Evolutionary conservation across 2,797 vertebrate genomes (phyloP).

Genomic region (Peromyscus melanophrys): DNA sequence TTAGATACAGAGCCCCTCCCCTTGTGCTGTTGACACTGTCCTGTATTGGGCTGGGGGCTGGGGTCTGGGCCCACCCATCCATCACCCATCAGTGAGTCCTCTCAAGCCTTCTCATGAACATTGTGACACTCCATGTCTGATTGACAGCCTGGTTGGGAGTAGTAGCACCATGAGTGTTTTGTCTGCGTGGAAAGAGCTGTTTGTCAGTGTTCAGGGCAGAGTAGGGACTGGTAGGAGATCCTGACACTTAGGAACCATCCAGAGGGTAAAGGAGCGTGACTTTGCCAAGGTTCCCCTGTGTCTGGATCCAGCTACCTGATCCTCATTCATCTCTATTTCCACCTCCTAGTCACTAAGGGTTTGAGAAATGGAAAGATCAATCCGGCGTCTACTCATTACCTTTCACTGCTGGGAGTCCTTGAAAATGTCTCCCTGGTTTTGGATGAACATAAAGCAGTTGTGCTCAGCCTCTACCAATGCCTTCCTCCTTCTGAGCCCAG

Average conservation of each 20-base stretch:
- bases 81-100: too few species aligned
- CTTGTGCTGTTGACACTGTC: not conserved
- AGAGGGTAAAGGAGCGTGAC: not conserved
- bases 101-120: not conserved
- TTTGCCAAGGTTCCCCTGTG: rapidly evolving
- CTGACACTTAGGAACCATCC: rapidly evolving
- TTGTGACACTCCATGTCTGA: not conserved
- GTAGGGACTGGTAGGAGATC: not conserved
- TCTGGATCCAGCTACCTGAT: not conserved
- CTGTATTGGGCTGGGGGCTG: not conserved
- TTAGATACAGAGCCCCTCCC: not conserved
- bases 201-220: rapidly evolving
- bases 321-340: not conserved
- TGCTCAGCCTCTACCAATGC: not conserved
- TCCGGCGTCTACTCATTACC: not conserved
- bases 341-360: not conserved
- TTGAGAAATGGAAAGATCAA: not conserved
- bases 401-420: not conserved
- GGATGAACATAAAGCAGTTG: not conserved
- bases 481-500: not conserved
- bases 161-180: not conserved
- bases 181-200: not conserved
- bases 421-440: not conserved
- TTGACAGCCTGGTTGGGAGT: rapidly evolving
- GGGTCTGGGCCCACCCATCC: too few species aligned